phyloP scores from a whole-genome alignment of 2,888 invertebrate species.

The Heliconius aoede region DNA sequence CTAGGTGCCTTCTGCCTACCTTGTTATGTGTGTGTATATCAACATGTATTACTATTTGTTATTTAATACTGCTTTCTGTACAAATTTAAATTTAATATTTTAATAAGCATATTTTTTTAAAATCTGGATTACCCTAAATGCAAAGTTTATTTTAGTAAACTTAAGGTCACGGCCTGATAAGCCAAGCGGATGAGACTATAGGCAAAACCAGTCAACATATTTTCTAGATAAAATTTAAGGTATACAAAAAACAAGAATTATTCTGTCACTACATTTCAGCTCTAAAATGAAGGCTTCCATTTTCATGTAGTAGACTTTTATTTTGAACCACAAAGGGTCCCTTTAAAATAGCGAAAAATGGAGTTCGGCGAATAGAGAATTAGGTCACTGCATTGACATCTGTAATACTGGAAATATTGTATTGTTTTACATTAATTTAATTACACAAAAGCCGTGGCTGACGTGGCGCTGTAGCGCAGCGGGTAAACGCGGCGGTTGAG shows the following conservation, averaged over 20 bases:
- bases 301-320: constrained; percentile 36
- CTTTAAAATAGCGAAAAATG: constrained; percentile 38
- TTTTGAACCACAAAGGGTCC: constrained; percentile 34
- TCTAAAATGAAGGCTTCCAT: constrained; percentile 31
- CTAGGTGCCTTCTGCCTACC: neutral
- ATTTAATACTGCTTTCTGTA: no score
- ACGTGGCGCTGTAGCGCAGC: neutral
- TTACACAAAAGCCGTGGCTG: neutral
- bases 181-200: neutral
- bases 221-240: constrained; percentile 22
- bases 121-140: no score
- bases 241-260: constrained; percentile 34
- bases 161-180: neutral
- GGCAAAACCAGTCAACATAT: neutral
- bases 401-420: constrained; percentile 12
- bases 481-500: neutral
- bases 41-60: no score
- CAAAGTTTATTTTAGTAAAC: neutral
- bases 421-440: neutral
- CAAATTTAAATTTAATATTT: no score
- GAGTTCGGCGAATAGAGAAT: constrained; percentile 37
- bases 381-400: constrained; percentile 35
- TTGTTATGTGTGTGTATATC: no score
- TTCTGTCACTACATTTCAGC: constrained; percentile 36
- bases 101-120: no score